phyloP scores from a whole-genome alignment of 2,113 vertebrate species.

The Grantiella picta region DNA sequence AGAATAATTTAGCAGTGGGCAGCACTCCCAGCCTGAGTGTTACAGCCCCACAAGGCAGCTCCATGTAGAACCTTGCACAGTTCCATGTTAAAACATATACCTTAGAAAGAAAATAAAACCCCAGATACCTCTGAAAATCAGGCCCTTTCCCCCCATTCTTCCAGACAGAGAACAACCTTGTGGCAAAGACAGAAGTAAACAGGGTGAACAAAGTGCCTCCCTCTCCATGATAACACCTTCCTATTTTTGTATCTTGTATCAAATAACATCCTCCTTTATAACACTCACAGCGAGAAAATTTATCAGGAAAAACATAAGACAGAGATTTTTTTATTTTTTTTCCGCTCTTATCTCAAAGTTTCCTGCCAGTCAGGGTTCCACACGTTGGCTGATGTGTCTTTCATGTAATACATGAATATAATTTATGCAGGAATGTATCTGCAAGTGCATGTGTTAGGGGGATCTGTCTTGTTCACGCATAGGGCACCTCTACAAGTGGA shows the following conservation, averaged over 20 bases:
- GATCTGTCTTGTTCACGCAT: fast-evolving
- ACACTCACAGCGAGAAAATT: constrained; percentile 57
- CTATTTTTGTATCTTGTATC: constrained; percentile 42
- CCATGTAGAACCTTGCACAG: not conserved
- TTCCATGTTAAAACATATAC: not conserved
- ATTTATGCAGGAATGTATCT: not conserved
- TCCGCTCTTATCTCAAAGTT: constrained; percentile 22
- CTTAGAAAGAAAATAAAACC: not conserved
- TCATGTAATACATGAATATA: constrained; percentile 30
- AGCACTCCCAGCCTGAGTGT: not conserved
- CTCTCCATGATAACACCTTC: constrained; percentile 32
- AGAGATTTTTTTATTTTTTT: not conserved
- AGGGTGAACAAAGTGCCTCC: constrained; percentile 22
- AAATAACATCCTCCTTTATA: constrained; percentile 45
- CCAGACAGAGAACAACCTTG: not conserved
- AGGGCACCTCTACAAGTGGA: not conserved
- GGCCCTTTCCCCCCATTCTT: not conserved
- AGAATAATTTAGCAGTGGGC: not conserved
- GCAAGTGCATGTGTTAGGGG: fast-evolving
- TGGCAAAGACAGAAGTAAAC: not conserved
- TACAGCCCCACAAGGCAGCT: not conserved
- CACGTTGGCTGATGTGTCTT: constrained; percentile 33
- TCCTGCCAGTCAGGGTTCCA: constrained; percentile 47
- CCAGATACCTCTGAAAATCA: not conserved
- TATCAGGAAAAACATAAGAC: constrained; percentile 60